Conservation (phyloP, 2,113 vertebrate species). For the Centropus unirufus region DNA sequence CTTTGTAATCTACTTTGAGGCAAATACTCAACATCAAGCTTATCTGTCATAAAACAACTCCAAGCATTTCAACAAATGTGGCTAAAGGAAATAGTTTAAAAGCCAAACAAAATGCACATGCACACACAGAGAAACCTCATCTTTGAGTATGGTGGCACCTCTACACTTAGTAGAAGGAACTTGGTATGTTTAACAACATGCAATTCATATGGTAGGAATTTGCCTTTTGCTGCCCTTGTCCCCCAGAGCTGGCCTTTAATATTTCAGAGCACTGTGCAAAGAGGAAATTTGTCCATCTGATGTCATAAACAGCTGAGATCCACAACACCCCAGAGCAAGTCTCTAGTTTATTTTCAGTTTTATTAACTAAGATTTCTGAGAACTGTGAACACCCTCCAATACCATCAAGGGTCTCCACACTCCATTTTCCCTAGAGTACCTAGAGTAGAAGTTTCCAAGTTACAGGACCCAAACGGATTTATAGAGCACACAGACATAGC, state of each 20-base stretch:
- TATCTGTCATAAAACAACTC: not conserved
- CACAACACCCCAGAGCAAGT: not conserved
- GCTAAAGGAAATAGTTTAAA: not conserved
- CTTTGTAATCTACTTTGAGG: not conserved
- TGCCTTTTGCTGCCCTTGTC: not conserved
- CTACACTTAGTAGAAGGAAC: not conserved
- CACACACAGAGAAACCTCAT: not conserved
- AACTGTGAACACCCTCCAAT: not conserved
- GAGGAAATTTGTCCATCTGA: not conserved
- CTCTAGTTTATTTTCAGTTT: not conserved
- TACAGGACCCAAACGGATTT: not conserved
- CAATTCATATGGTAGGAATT: not conserved
- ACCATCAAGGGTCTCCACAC: not conserved
- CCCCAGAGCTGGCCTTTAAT: not conserved
- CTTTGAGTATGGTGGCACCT: not conserved
- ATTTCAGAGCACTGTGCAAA: not conserved
- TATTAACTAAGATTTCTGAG: not conserved
- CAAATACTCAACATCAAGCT: not conserved
- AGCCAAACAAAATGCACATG: not conserved
- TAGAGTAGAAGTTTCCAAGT: not conserved
- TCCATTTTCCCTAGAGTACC: not conserved
- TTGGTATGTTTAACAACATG: not conserved
- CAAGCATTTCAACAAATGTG: not conserved
- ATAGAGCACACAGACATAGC: not conserved
- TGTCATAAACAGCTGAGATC: not conserved